Evolutionary conservation across 2,113 vertebrate species (phyloP).

Genomic region (Dromaius novaehollandiae): DNA sequence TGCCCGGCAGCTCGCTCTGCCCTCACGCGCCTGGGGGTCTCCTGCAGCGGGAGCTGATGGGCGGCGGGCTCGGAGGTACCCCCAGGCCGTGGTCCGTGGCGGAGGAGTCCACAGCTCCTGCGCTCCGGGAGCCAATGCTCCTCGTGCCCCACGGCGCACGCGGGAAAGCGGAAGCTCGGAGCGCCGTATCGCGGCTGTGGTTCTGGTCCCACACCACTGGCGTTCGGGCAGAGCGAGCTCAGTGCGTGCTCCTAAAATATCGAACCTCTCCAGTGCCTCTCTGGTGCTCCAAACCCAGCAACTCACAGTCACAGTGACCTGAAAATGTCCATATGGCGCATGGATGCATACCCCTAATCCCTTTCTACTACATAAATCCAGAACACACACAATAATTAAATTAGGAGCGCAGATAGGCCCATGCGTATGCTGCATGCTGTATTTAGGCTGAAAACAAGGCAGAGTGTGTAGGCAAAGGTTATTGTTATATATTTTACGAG

Average conservation of each 20-base stretch:
- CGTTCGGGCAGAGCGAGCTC: neutral
- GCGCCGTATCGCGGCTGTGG: neutral
- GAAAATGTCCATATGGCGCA: neutral
- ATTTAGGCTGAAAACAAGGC: neutral
- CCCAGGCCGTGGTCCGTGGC: neutral
- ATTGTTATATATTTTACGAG: neutral
- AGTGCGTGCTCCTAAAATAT: rapidly evolving
- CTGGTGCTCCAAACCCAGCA: neutral
- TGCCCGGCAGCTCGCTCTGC: too few relatives aligned
- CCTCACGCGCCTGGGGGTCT: neutral
- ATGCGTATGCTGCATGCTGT: neutral
- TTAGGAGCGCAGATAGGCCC: too few relatives aligned
- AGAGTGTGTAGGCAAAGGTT: neutral
- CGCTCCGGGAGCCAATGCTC: rapidly evolving
- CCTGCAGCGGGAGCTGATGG: neutral
- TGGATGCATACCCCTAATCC: neutral
- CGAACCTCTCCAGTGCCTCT: neutral
- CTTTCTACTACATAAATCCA: rapidly evolving
- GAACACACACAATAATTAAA: rapidly evolving
- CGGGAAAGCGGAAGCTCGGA: neutral
- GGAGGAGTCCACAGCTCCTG: neutral
- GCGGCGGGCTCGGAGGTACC: neutral
- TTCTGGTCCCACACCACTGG: neutral
- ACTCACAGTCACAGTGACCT: neutral
- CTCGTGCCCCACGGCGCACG: rapidly evolving